Evolutionary conservation across 2,888 invertebrate species (phyloP), one percentile per base, ranked within the genome.

Genomic region (Chloroclystis v-ata): DNA sequence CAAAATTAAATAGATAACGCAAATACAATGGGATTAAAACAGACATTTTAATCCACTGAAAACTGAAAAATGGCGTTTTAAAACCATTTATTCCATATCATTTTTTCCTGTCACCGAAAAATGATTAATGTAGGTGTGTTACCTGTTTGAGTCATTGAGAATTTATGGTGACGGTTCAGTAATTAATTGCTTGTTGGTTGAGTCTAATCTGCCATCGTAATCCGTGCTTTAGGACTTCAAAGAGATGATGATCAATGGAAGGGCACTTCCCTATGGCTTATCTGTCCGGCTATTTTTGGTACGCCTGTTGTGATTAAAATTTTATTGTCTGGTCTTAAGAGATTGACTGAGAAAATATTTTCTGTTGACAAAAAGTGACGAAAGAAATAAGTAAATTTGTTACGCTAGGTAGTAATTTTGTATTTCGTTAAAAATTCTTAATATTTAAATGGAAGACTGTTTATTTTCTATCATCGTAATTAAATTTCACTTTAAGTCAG

Each of bases 181-280:
- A 72, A 79, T 78, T 76, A 73, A 78, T 76, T 65, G 60, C 65
- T 57, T 58, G 57, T 55, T 63, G 43, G 24, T 39, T 38, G 42
- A 59, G 53, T 60, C 57, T 49, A 60, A 65, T 67, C 62, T 67
- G 56, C 65, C 60, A 60, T 61, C 56, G 44, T 56, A 61, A 59
- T 59, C 61, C 56, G 41, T 37, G 54, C 43, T 59, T n/a, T 52
- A 41, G 51, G 29, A 48, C 39, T 37, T 40, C 48, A 48, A 43
- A 50, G 37, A 38, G 39, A 28, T 28, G 37, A 41, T 46, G 43
- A 47, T 43, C 20, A 37, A 40, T 43, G 29, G 29, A 11, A 3
- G n/a, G 5, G 28, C 10, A 28, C n/a, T 14, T 11, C 7, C 7
- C 8, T 11, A 20, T 24, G 35, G 35, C 20, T 35, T 35, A 35